These are phyloP conservation scores for Agrotis clavis DNA, from an alignment of 2,888 invertebrate species.

Conservation along the genomic window DNA sequence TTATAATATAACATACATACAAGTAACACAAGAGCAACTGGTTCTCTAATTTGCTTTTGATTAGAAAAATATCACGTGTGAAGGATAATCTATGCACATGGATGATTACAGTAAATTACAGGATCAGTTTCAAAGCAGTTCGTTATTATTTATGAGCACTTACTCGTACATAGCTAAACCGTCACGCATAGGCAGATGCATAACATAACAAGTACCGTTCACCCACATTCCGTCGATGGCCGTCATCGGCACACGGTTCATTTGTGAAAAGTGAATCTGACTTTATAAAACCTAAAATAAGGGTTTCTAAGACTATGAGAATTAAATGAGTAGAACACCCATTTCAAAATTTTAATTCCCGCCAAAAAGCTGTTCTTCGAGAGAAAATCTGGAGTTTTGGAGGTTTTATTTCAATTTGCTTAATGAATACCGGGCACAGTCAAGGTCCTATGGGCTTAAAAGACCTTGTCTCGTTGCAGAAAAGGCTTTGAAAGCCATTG, in stretches of 20 bases:
- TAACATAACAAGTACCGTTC: constrained; percentile 33
- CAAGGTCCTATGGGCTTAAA: too few species aligned
- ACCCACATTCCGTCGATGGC: constrained; percentile 21
- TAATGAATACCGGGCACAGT: too few species aligned
- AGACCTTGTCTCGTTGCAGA: too few species aligned
- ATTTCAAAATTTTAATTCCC: too few species aligned
- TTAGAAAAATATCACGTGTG: neutral
- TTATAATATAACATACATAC: too few species aligned
- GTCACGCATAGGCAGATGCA: constrained; percentile 40
- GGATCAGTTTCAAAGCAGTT: constrained; percentile 36
- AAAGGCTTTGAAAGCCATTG: neutral
- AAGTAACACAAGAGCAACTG: neutral
- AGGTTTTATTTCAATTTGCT: too few species aligned
- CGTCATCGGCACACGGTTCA: constrained; percentile 7
- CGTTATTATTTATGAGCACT: constrained; percentile 32
- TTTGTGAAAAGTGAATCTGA: neutral
- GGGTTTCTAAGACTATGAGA: neutral
- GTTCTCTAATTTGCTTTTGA: neutral
- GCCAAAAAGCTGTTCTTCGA: too few species aligned
- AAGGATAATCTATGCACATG: neutral
- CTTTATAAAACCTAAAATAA: neutral
- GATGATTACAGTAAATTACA: constrained; percentile 29
- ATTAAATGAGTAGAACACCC: too few species aligned
- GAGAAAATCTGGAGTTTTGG: too few species aligned
- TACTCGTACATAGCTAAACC: constrained; percentile 15